Percentiles rank a stretch among this genome's conserved stretches.
Evolutionary conservation across 2,113 vertebrate genomes (phyloP).

Genomic region (Ariopsis seemanni): DNA sequence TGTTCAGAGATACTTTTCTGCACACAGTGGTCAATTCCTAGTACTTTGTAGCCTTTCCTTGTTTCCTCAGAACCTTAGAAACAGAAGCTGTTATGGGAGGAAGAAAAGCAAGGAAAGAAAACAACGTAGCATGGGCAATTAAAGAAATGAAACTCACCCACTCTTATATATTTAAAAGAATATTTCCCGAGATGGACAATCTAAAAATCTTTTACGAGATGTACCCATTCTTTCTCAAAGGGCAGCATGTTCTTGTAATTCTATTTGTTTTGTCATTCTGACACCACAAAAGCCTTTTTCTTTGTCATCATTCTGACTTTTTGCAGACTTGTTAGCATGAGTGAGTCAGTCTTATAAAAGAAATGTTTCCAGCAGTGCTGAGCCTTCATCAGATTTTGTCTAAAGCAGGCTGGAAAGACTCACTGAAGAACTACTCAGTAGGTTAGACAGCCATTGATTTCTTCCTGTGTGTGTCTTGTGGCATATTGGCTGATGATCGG

Average conservation of each 20-base stretch:
- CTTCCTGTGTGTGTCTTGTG: slow-evolving; percentile 35
- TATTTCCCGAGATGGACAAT: background rate
- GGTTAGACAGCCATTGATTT: slow-evolving; percentile 50
- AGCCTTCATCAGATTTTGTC: slow-evolving; percentile 22
- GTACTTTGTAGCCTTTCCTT: background rate
- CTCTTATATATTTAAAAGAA: background rate
- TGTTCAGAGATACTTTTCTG: background rate
- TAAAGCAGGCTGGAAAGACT: slow-evolving; percentile 30
- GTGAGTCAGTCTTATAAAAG: slow-evolving; percentile 18
- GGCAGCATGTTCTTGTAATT: background rate
- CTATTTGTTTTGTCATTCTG: slow-evolving; percentile 12
- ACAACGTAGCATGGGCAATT: background rate
- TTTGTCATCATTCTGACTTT: slow-evolving; percentile 21
- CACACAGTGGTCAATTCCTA: background rate
- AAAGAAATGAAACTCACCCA: background rate
- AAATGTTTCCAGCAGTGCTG: slow-evolving; percentile 7
- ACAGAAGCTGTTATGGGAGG: background rate
- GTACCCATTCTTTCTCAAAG: background rate
- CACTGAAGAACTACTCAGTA: slow-evolving; percentile 20
- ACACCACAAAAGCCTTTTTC: background rate
- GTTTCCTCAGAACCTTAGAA: background rate
- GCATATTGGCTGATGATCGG: slow-evolving; percentile 48
- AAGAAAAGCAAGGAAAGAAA: background rate
- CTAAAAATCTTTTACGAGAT: background rate
- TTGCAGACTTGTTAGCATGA: slow-evolving; percentile 1